Percentiles rank a stretch among this genome's conserved stretches.
These are phyloP conservation scores for Drosophila greeni DNA, from an alignment of 2,888 invertebrate species.

Conservation along the genomic window DNA sequence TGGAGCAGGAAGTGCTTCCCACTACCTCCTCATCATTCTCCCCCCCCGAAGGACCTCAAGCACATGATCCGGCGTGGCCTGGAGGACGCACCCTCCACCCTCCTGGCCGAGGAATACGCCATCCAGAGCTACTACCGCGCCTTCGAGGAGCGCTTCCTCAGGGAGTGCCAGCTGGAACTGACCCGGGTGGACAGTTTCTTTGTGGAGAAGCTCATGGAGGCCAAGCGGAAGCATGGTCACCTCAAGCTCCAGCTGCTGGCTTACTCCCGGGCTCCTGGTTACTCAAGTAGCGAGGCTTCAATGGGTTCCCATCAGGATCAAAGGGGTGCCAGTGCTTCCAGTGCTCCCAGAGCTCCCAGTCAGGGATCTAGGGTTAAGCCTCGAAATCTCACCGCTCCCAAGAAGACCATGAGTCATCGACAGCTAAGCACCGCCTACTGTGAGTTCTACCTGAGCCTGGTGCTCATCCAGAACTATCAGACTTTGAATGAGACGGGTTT, in stretches of 20 bases:
- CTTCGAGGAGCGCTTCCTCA: constrained; percentile 95
- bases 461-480: constrained; percentile 97
- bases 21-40: too few relatives aligned
- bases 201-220: constrained; percentile 97
- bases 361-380: background rate
- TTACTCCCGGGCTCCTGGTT: constrained; percentile 20
- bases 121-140: constrained; percentile 84
- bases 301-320: constrained; percentile 18
- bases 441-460: constrained; percentile 96
- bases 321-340: too few relatives aligned
- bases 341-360: too few relatives aligned
- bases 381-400: background rate
- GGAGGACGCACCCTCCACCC: constrained; percentile 91
- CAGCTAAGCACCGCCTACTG: constrained; percentile 91
- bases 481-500: constrained; percentile 98
- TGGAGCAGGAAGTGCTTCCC: too few relatives aligned
- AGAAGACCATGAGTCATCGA: constrained; percentile 51
- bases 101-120: constrained; percentile 64
- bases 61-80: constrained; percentile 91
- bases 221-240: constrained; percentile 92
- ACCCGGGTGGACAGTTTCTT: constrained; percentile 97
- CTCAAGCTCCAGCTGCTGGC: constrained; percentile 81
- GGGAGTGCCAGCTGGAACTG: constrained; percentile 93
- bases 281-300: constrained; percentile 29
- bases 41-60: constrained; percentile 85